These are phyloP conservation scores for Squalus acanthias DNA, from an alignment of 2,797 vertebrate genomes.

Conservation along the genomic window DNA sequence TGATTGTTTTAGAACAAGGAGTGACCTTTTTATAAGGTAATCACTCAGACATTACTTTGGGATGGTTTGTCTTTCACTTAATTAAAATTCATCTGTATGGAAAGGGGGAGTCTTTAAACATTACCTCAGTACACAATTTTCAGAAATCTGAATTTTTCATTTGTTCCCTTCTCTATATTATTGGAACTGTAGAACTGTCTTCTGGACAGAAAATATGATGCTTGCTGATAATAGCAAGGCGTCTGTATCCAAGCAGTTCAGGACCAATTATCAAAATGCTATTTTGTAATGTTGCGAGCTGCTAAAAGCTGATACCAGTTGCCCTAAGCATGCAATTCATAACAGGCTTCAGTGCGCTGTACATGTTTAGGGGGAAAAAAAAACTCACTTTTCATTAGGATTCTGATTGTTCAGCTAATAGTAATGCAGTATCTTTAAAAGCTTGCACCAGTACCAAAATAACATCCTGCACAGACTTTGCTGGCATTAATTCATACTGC, in stretches of 20 bases:
- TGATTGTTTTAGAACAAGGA: constrained; percentile 15
- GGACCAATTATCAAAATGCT: constrained; percentile 9
- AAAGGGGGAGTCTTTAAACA: neutral
- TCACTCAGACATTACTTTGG: neutral
- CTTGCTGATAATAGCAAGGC: neutral
- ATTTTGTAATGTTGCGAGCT: neutral
- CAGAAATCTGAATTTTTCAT: neutral
- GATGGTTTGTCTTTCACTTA: neutral
- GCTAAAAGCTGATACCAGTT: constrained; percentile 5
- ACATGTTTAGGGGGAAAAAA: neutral
- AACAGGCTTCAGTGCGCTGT: neutral
- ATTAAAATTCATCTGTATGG: neutral
- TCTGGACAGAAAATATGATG: neutral
- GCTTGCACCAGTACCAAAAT: neutral
- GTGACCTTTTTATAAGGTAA: neutral
- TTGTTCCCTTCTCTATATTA: neutral
- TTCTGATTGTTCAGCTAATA: constrained; percentile 1
- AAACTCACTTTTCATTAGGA: neutral
- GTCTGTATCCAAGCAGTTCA: neutral
- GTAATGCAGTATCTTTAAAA: neutral
- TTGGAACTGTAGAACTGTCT: neutral
- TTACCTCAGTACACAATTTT: neutral
- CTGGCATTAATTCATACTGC: neutral
- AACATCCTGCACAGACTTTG: neutral
- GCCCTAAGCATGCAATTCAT: constrained; percentile 2